Evolutionary conservation across 1,140 invertebrate species (phyloP), one percentile per base, ranked within the genome.

Genomic region (Camponotus vicinus): DNA sequence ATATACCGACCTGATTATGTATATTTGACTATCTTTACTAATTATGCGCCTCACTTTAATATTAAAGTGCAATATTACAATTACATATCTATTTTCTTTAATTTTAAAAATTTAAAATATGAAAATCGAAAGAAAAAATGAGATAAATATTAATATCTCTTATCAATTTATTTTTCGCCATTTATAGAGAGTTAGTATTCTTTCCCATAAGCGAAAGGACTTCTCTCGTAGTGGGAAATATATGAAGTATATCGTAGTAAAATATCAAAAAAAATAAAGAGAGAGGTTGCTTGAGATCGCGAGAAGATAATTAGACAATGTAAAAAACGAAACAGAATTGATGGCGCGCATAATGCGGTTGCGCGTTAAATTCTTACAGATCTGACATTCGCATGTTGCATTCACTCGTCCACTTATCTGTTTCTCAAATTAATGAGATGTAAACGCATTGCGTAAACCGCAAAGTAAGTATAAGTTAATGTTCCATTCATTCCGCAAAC

Each of bases 221-320:
- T 45, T 52, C 32, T 2, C 8, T 40, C 45, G n/a, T 21, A 13
- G 45, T 9, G n/a, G 18, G 7, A 52, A 18, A 52, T 52, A 52
- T 15, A 18, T 40, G 6, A 34, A 34, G 7, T n/a, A n/a, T 15
- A 59, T 63, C 18, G 55, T 13, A 18, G 45, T n/a, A 13, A n/a
- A 82, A 27, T 27, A 80, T 40, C 34, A 71, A 42, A 15, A 59
- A 45, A 70, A 70, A 57, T 32, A 11, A 42, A n/a, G 40, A 61
- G 49, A 55, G 55, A 37, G 27, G 32, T 42, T 32, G 59, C 9
- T 73, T 40, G 55, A n/a, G n/a, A 69, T 79, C 6, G 37, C 52
- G 67, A 49, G 55, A 61, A 21, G 55, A 49, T 82, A 83, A 83
- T 73, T 83, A 61, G 69, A 73, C 40, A n/a, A 83, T 80, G n/a